Conservation (phyloP, 2,888 invertebrate species). For the Volucella bombylans region DNA sequence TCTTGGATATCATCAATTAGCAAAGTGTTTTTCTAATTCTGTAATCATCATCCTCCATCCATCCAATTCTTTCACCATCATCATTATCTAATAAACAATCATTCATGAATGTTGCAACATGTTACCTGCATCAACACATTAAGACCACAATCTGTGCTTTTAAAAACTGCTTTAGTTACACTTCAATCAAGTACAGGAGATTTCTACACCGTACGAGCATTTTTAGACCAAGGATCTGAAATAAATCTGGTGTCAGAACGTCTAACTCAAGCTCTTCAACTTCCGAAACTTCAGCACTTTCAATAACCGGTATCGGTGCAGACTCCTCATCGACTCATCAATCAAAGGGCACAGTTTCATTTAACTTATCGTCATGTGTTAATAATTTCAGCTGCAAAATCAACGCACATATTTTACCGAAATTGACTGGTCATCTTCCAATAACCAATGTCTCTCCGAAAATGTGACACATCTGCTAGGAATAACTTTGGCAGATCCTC, state of each 20-base stretch:
- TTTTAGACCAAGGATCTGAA: conserved; percentile 19
- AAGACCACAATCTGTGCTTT: not conserved
- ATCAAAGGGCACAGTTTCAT: no score
- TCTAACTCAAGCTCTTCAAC: no score
- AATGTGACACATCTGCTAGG: no score
- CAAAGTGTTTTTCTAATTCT: not conserved
- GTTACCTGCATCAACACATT: conserved; percentile 6
- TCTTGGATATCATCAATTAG: not conserved
- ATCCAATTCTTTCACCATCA: not conserved
- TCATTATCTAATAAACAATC: not conserved
- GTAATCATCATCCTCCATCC: not conserved
- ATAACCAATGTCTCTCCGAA: no score
- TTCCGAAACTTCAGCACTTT: no score
- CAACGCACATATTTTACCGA: no score
- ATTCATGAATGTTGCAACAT: not conserved
- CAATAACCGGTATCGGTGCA: no score
- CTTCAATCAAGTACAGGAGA: conserved; percentile 7
- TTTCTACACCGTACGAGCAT: conserved; percentile 14
- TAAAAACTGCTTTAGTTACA: not conserved
- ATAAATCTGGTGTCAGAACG: conserved; percentile 13
- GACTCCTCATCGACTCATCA: no score
- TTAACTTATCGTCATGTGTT: conserved; percentile 18
- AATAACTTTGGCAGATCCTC: conserved; percentile 6
- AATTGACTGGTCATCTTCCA: no score
- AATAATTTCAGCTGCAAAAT: conserved; percentile 3